Evolutionary conservation across 2,888 invertebrate species (phyloP), one percentile per base, ranked within the genome.

Genomic region (Emmelina monodactyla): DNA sequence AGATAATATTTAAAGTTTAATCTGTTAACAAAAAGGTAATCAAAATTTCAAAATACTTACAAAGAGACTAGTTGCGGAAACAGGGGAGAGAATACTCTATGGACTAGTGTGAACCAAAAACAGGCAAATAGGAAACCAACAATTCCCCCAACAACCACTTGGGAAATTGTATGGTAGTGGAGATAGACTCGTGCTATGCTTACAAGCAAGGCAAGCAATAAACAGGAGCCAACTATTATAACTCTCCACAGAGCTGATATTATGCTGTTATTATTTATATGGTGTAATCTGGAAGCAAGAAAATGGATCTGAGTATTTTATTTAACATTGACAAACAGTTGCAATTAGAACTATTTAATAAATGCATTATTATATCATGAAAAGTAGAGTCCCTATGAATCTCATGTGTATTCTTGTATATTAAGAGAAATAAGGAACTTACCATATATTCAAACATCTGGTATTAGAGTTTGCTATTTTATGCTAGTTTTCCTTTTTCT

Each of bases 61-160:
- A 93, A 88, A 45, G 91, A 85, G 14, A 91, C 92, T 51, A 95
- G 82, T 50, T 88, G 84, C 32, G 94, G 94, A 70, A 94, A 95
- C 44, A 89, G 71, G 33, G 93, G 93, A 37, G 94, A 92, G 41
- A 94, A 83, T 41, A 92, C 71, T 55, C 87, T 72, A 57, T 93
- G 92, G 25, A 91, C 92, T 35, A 91, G 58, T 40, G 83, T 75
- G 73, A 94, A 95, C 94, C 94, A 95, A 42, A 87, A 46, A 35
- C 86, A 83, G 42, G 91, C 94, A 64, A 90, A 83, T 38, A 88
- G 40, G 37, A 85, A 69, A 32, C 95, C 95, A 39, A 91, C 76
- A 16, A 91, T 41, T 16, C 85, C 85, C 36, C 95, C 95, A 53
- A 88, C 88, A 12, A 91, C 51, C 38, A 95, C 93, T 79, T 95